These are phyloP conservation scores for Alosa alosa DNA, from an alignment of 2,113 vertebrate genomes.

Conservation along the genomic window DNA sequence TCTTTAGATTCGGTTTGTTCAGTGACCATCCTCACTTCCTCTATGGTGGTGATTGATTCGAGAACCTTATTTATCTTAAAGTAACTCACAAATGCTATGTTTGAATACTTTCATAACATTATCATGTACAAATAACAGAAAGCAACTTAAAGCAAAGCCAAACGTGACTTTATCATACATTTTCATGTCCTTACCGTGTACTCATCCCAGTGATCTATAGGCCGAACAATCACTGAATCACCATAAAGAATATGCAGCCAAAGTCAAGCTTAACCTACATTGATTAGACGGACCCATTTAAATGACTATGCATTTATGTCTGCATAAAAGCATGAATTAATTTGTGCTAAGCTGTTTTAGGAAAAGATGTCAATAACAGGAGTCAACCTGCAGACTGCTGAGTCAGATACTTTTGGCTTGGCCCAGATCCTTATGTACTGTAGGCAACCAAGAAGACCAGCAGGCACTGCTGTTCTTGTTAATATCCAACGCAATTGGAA, in stretches of 20 bases:
- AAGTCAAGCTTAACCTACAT: slow-evolving; percentile 6
- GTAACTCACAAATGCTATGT: neutral
- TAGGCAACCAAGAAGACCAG: neutral
- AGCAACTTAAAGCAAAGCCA: neutral
- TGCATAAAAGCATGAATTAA: neutral
- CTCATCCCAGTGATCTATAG: neutral
- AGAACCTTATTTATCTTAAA: neutral
- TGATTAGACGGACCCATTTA: neutral
- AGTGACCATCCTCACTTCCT: neutral
- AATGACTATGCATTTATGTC: slow-evolving; percentile 16
- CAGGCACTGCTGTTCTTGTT: neutral
- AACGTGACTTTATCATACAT: neutral
- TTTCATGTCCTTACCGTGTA: neutral
- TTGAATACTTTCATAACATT: neutral
- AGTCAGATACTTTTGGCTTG: neutral
- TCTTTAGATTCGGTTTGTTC: neutral
- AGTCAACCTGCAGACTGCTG: neutral
- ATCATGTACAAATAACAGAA: neutral
- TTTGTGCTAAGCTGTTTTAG: neutral
- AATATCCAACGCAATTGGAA: neutral
- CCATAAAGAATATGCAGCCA: neutral
- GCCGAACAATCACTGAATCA: neutral
- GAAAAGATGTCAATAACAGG: neutral
- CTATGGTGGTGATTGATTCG: neutral
- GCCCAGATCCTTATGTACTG: neutral